Evolutionary conservation across 2,888 invertebrate species (phyloP), one percentile per base, ranked within the genome.

Genomic region (Acanthosepion pharaonis): DNA sequence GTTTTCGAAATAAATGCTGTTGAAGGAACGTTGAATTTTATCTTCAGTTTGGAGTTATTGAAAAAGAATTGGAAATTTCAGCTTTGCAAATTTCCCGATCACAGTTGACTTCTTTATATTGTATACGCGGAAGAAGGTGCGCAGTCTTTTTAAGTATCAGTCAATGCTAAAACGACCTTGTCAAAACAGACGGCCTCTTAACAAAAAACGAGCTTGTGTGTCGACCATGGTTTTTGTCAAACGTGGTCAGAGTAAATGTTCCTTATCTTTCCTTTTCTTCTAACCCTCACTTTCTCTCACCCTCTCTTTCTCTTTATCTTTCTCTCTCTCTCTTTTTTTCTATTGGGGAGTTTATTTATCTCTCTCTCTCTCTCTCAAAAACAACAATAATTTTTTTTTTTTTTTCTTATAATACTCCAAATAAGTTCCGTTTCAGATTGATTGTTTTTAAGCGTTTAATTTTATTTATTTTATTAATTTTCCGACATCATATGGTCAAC

Each of bases 391-490:
- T n/a, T 8, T 78, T 28, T n/a, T 28, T n/a, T n/a, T 9, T 28
- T 11, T 8, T 28, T 78, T 78, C 4, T 20, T 20, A 15, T 18
- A 23, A 59, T 59, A 59, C 23, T 59, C 23, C 5, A 11, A 33
- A 18, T n/a, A 78, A 78, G 78, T 78, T 78, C 78, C 78, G 78
- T 78, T 78, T 33, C 78, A 78, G 33, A 1, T 78, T 78, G 78
- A 78, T 78, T 78, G 78, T 78, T 78, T 78, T 78, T 78, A 78
- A 78, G 78, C 33, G 33, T 78, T 78, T 78, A 78, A 78, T 78
- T 78, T n/a, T 78, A 78, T 78, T 78, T 78, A 78, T 78, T n/a
- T 78, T 33, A n/a, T n/a, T n/a, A 78, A 78, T 78, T 78, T 78
- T 78, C 78, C n/a, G 3, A 78, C n/a, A n/a, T 78, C 78, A 78